Evolutionary conservation across 2,797 vertebrate genomes (phyloP), one percentile per base, ranked within the genome.

Genomic region (Galago senegalensis): DNA sequence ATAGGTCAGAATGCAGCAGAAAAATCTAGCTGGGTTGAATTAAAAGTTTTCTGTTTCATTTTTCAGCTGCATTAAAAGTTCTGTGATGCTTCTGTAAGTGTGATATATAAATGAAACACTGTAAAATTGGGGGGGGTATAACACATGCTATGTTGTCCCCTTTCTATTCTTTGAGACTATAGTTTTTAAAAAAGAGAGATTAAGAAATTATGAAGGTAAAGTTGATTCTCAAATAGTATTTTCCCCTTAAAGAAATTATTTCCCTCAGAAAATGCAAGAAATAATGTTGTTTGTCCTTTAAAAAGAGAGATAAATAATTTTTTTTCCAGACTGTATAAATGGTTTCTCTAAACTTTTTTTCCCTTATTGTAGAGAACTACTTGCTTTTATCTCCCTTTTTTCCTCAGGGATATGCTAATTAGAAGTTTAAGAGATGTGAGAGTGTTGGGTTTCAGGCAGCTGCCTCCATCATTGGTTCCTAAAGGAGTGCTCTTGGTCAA

Each of bases 261-360:
- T 90, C 95, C 79, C n/a, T 92, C 97, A 92, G 85, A 97, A 29
- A 92, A 82, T 93, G 63, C 94, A 96, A 97, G 95, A 98, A 93
- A 95, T 93, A 98, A 97, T 69, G 97, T 97, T 96, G 94, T 77
- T 97, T 98, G 97, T 82, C 89, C 98, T 98, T 97, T 93, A 89
- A 37, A 81, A 87, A 96, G 96, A 94, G 83, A 97, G 93, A 97
- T 95, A 75, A 95, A 86, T 95, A 49, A 87, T 94, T 97, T 77
- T 98, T 97, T 96, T 98, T 97, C 96, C 94, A 96, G 93, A 87
- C 49, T 98, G 91, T 97, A 93, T 76, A 87, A 98, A 96, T 97
- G 97, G 95, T 93, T 97, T 98, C 87, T 97, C 40, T 95, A 63
- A 84, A 85, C 98, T 97, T 98, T 97, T 98, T 98, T 97, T 93